Conservation (phyloP, 1,140 invertebrate species). For the Zaprionus gabonicus region DNA sequence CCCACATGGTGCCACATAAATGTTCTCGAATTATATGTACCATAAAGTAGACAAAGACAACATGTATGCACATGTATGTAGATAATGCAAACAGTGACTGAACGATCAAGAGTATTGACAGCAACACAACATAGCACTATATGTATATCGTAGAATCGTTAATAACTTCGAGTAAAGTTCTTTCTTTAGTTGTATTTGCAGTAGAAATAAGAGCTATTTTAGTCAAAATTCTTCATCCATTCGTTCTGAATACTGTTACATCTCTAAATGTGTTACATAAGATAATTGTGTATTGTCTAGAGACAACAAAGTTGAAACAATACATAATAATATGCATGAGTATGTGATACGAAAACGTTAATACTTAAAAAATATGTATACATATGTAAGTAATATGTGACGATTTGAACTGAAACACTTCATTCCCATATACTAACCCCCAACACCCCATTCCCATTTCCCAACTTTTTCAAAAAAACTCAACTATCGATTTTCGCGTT, state of each 20-base stretch:
- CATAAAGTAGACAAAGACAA: slow-evolving; percentile 41
- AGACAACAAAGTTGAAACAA: slow-evolving; percentile 7
- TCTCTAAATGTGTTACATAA: not conserved
- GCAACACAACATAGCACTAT: slow-evolving; percentile 72
- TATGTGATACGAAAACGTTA: slow-evolving; percentile 36
- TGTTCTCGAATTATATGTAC: slow-evolving; percentile 1
- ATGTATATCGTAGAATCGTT: slow-evolving; percentile 12
- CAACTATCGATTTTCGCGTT: slow-evolving; percentile 5
- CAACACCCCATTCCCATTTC: slow-evolving; percentile 8
- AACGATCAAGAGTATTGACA: slow-evolving; percentile 66
- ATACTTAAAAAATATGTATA: slow-evolving; percentile 43
- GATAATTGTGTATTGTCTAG: not conserved
- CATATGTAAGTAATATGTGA: slow-evolving; percentile 48
- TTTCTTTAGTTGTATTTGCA: not conserved
- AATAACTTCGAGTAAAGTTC: not conserved
- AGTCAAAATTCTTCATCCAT: not conserved
- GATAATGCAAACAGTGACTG: slow-evolving; percentile 55
- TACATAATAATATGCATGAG: slow-evolving; percentile 11
- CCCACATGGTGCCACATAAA: slow-evolving; percentile 55
- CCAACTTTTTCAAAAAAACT: not conserved
- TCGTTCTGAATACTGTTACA: slow-evolving; percentile 4
- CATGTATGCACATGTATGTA: slow-evolving; percentile 17
- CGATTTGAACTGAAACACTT: slow-evolving; percentile 64
- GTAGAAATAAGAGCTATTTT: not conserved
- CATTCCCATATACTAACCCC: slow-evolving; percentile 14